Base-by-base conservation (phyloP, 2,888 invertebrate genomes). In the Rhimphoctona megacephalus region DNA sequence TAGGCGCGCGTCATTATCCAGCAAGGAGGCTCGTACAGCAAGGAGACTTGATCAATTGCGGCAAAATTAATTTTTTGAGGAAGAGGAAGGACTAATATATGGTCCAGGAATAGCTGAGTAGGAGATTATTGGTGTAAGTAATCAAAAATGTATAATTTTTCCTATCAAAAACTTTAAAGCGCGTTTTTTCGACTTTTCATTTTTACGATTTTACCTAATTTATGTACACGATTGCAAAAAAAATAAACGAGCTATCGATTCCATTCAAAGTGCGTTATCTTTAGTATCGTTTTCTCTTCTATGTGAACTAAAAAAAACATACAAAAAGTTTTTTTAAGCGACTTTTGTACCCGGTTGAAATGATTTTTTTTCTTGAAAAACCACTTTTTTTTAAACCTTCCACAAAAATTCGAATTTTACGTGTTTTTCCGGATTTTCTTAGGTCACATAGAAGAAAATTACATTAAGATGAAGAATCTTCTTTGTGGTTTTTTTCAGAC, bases 141-240 rank as follows among this genome's bases (percentile, higher is more conserved):
- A 70, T 30, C 0, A 30, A 49, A 70, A 46, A 70, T 49, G 6
- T 19, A 49, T 19, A 36, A 70, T 30, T 70, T 46, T 70, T 70
- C 17, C 70, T 49, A 30, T 70, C 1, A 49, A 30, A 30, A 64
- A 76, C 46, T 76, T 76, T 19, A 14, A 66, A 49, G 54, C 66
- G 49, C 77, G 19, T 77, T 77, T 67, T 78, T 52, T 66, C 36
- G 66, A 67, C 1, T 66, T 52, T 49, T 49, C n/a, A 66, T 77
- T 66, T 77, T 52, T 22, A 46, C 64, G 64, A 76, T 76, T 64
- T 25, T 64, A 30, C 17, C 8, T 1, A 17, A 66, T 52, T 52
- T 11, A 6, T 25, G 36, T 11, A 25, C 33, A 17, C 11, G 22
- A 78, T 78, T 49, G 25, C n/a, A 66, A 66, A n/a, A 77, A 52